phyloP scores from a whole-genome alignment of 2,113 vertebrate genomes.

The Nettapus auritus region DNA sequence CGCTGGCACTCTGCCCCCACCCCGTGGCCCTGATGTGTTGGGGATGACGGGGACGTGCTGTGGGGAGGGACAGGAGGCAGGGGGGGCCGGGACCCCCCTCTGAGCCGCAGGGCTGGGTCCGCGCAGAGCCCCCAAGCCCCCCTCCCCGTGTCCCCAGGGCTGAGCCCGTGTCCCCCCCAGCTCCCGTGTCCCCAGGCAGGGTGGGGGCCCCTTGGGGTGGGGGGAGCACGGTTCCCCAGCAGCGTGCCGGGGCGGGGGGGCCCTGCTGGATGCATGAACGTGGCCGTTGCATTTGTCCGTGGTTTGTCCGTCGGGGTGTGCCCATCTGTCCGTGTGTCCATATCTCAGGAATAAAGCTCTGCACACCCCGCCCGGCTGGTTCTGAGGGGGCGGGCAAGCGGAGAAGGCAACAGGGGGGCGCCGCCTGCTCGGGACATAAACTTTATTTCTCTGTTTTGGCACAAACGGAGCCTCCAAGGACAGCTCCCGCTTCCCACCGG shows the following conservation, averaged over 20 bases:
- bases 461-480: constrained; percentile 33
- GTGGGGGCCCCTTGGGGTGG: neutral
- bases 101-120: no score
- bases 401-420: neutral
- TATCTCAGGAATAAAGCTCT: constrained; percentile 74
- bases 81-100: no score
- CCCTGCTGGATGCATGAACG: constrained; percentile 39
- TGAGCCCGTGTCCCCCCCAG: neutral
- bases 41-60: neutral
- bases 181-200: neutral
- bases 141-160: neutral
- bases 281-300: neutral
- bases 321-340: constrained; percentile 21
- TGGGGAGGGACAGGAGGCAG: no score
- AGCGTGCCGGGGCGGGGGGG: rapidly evolving
- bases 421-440: neutral
- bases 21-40: neutral
- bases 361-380: neutral
- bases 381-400: rapidly evolving
- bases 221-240: neutral
- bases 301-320: constrained; percentile 12
- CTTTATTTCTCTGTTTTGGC: constrained; percentile 70
- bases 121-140: neutral
- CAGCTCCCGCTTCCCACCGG: neutral
- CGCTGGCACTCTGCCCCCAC: no score